Evolutionary conservation across 2,113 vertebrate genomes (phyloP).

Genomic region (Taxidea taxus): DNA sequence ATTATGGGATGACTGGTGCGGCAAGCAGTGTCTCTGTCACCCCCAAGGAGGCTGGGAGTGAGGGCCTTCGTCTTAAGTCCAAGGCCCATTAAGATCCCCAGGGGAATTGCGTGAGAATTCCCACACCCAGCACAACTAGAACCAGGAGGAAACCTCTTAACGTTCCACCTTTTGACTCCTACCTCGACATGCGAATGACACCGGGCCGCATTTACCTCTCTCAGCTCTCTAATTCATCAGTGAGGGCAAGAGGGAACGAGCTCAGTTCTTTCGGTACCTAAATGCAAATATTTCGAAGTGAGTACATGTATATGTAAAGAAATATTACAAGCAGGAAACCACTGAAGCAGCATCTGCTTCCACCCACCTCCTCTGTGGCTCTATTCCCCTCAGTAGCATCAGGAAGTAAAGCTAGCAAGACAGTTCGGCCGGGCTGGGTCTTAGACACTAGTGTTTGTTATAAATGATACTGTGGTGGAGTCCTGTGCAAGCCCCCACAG

Average conservation of each 20-base stretch:
- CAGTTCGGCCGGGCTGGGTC: neutral
- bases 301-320: neutral
- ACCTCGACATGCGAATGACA: neutral
- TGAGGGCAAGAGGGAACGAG: neutral
- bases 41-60: neutral
- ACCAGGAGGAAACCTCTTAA: neutral
- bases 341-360: slow-evolving; percentile 46
- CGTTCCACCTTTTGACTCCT: neutral
- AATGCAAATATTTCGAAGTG: slow-evolving; percentile 40
- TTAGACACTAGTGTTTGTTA: neutral
- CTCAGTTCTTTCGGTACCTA: neutral
- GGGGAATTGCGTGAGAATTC: neutral
- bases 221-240: neutral
- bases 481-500: neutral
- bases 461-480: neutral
- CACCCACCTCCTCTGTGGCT: slow-evolving; percentile 52
- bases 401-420: slow-evolving; percentile 62
- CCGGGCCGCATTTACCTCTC: neutral
- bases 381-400: slow-evolving; percentile 6
- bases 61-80: neutral
- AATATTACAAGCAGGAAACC: slow-evolving; percentile 61
- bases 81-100: neutral
- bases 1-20: neutral
- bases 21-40: neutral
- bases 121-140: neutral